Evolutionary conservation across 1,140 invertebrate genomes (phyloP), one percentile per base, ranked within the genome.

Genomic region (Lysiphlebus fabarum): DNA sequence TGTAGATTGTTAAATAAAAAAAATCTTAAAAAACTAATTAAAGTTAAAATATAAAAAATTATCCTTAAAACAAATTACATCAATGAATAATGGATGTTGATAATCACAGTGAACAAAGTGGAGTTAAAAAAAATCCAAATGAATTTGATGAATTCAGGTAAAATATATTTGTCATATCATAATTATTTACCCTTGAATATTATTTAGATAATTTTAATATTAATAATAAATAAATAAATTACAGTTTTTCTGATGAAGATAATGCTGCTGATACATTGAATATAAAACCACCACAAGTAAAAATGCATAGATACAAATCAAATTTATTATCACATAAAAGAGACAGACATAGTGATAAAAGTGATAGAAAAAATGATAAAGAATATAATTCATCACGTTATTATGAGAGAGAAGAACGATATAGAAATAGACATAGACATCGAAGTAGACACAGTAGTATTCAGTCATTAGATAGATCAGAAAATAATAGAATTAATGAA

Each of bases 211-310:
- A 4, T 26, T 1, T 26, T 26, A 26, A 26, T 26, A 26, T 26
- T 2, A 26, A 26, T 2, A 17, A 17, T 1, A 26, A 26, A 26
- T 26, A 1, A 26, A 26, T 26, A 2, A 26, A 26, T 26, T 26
- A 26, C 67, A 86, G 85, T 73, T 83, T 86, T 68, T 88, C 86
- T 43, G 86, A 88, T 67, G 87, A 88, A 70, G 86, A 87, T 68
- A 83, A 82, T 10, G 86, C 86, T 36, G 87, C 89, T 64, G 86
- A 87, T 62, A 88, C 89, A 4, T 79, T 96, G 66, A 88, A 93
- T 65, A 96, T 96, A 59, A 94, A 95, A 81, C 92, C 93, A 40
- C 93, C 93, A 9, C 93, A 95, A 74, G 87, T 89, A 17, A 78
- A 82, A 7, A 77, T 84, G 50, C 80, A 80, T 59, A 78, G 80